Evolutionary conservation across 2,797 vertebrate genomes (phyloP).

Genomic region (Sebastes dallii): DNA sequence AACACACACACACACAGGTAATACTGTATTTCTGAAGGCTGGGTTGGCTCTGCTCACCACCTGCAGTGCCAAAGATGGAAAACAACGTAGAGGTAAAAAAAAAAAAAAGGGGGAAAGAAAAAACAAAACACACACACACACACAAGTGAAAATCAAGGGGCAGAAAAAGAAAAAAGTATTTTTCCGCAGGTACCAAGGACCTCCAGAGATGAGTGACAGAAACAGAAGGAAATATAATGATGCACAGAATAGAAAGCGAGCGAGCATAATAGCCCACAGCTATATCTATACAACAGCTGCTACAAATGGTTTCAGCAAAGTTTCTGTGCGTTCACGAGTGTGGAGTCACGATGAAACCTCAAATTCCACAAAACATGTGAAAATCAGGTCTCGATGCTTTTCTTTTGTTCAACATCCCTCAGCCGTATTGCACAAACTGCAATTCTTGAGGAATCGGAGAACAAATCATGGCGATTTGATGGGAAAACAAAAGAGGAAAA

Average conservation of each 20-base stretch:
- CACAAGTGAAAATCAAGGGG: neutral
- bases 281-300: neutral
- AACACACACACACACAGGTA: neutral
- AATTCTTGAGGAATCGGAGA: neutral
- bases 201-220: neutral
- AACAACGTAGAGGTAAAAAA: neutral
- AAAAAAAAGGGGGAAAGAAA: neutral
- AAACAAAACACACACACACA: neutral
- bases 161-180: neutral
- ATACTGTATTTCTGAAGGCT: slow-evolving; percentile 9
- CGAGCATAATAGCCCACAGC: neutral
- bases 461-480: neutral
- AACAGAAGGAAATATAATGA: slow-evolving; percentile 6
- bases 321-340: neutral
- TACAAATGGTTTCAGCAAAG: neutral
- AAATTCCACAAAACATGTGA: neutral
- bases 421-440: neutral
- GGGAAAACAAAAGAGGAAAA: neutral
- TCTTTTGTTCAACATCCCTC: neutral
- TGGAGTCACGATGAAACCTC: neutral
- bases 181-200: neutral
- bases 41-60: slow-evolving; percentile 17
- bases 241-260: neutral
- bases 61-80: slow-evolving; percentile 21
- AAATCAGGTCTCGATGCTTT: neutral